Base-by-base conservation (phyloP, 1,140 invertebrate species). In the Drosophila tsacasi region DNA sequence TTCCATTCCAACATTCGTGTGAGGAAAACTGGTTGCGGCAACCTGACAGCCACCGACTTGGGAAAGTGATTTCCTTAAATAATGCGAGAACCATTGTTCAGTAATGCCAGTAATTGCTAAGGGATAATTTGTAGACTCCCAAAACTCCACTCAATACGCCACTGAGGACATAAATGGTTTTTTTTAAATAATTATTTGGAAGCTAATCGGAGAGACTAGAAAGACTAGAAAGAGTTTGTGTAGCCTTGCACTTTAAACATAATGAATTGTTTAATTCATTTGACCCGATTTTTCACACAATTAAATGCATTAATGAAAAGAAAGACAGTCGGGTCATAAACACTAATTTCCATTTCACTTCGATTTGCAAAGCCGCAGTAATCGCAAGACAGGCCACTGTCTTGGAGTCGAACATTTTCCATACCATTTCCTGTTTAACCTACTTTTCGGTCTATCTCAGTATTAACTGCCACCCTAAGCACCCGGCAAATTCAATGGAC, bases 1-100 rank as follows among this genome's bases (percentile, higher is more conserved):
- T 78, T 67, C 77, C 52, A 59, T 78, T 67, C 58, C 44, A 59
- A 78, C 57, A 58, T 54, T 52, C 75, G 64, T 61, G 75, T 61
- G 40, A 47, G 35, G 52, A 78, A 78, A 78, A 78, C 71, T 77
- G 76, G 57, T 78, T 58, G 58, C 65, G 25, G 30, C 39, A 30
- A 21, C 19, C 50, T 46, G 21, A 39, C 37, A 35, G 73, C 42
- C 15, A 21, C 19, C 40, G 12, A 27, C 35, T 71, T 57, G 40
- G 27, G 50, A 60, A 60, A 73, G 69, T 72, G 54, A 73, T 60
- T 72, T 73, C 13, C 19, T 21, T 47, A 17, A 69, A 68, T 37
- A 69, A 69, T 72, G 52, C n/a, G 8, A 32, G 8, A 57, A 46
- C n/a, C n/a, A 54, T 44, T 57, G 68, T 40, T 42, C n/a, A 5